A percentile compares a stretch with the other conserved stretches of the same genome.
phyloP scores from a whole-genome alignment of 2,797 vertebrate genomes.

The Lithobates pipiens region DNA sequence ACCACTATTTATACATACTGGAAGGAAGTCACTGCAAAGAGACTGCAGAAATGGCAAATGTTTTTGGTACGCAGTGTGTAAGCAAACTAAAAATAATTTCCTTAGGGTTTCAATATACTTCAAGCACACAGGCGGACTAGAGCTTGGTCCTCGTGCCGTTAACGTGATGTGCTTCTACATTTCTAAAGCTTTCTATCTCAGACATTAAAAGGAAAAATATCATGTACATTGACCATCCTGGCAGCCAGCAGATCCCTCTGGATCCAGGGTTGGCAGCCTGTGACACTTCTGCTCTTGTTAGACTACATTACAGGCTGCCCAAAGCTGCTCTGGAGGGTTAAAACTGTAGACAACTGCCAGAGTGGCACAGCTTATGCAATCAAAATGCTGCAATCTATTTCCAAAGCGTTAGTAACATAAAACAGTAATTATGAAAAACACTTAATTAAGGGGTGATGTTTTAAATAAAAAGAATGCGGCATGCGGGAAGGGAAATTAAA shows the following conservation, averaged over 20 bases:
- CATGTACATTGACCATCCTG: slow-evolving; percentile 25
- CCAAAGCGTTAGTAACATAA: slow-evolving; percentile 53
- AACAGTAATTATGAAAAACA: slow-evolving; percentile 62
- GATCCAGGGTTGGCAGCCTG: slow-evolving; percentile 31
- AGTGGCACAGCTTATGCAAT: slow-evolving; percentile 52
- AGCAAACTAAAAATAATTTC: too few relatives aligned
- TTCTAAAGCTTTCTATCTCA: background rate
- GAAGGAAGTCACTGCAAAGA: too few relatives aligned
- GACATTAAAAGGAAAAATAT: background rate
- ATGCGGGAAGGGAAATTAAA: slow-evolving; percentile 57
- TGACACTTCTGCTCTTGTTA: slow-evolving; percentile 15
- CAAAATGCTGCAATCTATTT: slow-evolving; percentile 57
- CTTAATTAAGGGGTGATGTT: slow-evolving; percentile 61
- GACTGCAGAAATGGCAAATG: too few relatives aligned
- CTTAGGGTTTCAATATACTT: too few relatives aligned
- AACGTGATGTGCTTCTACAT: background rate
- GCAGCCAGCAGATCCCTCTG: slow-evolving; percentile 15
- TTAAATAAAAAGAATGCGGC: slow-evolving; percentile 60
- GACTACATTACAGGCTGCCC: slow-evolving; percentile 18
- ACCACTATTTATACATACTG: too few relatives aligned
- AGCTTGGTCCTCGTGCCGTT: background rate
- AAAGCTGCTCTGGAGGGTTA: slow-evolving; percentile 28
- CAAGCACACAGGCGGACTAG: too few relatives aligned
- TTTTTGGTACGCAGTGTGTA: too few relatives aligned
- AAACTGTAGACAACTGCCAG: slow-evolving; percentile 33